Base-by-base conservation (phyloP, 2,888 invertebrate genomes). In the Epinotia nisella region DNA sequence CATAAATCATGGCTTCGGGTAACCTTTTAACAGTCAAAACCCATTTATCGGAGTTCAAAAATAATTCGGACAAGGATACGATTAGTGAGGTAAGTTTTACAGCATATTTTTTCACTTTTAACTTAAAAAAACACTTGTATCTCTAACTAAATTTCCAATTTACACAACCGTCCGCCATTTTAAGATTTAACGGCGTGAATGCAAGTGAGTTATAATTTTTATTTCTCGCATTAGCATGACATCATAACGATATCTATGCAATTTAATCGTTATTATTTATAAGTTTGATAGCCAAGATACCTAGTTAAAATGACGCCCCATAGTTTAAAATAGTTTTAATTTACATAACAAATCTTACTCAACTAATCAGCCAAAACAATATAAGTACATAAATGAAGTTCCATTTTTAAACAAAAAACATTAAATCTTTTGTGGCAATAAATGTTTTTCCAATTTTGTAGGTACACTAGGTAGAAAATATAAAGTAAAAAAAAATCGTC, bases 21-120 rank as follows among this genome's bases (percentile, higher is more conserved):
- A 79, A 79, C 68, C 80, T 77, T 74, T 76, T 81, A 73, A 78
- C 75, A 61, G 88, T 91, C 71, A 94, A 94, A 89, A 90, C 92
- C 39, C 93, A 93, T 86, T 82, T 94, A 85, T 85, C 92, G 67
- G 94, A 94, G 81, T 92, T 94, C 76, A 92, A 91, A 85, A 86
- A 83, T 76, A 90, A 86, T 85, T 88, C 91, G 56, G 94, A 94
- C 80, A 92, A 89, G 81, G 94, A 94, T 80, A 92, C 92, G 29
- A 71, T 91, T 79, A 94, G 94, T 79, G 94, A 94, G 91, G 94
- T 94, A 81, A 90, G 91, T 83, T 45, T 64, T 69, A 64, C 56
- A 55, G 29, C 68, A 39, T 58, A n/a, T 41, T 56, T 21, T 9
- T 35, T 41, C 19, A 15, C 11, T 10, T 17, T 65, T 29, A 1